Conservation (phyloP, 2,797 vertebrate species). For the Echiichthys vipera region DNA sequence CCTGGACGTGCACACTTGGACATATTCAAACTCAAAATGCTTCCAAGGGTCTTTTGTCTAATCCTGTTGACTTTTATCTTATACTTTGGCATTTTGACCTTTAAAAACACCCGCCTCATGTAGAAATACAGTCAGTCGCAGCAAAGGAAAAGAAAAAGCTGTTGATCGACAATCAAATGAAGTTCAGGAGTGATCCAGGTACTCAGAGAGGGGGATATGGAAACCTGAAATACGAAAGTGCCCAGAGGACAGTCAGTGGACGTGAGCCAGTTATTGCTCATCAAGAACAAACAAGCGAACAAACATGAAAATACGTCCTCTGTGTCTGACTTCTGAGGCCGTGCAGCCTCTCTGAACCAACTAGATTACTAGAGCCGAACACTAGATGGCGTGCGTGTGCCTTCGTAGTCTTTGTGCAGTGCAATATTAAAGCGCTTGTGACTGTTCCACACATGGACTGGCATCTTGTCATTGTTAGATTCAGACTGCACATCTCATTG, state of each 20-base stretch:
- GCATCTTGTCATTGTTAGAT: conserved; percentile 16
- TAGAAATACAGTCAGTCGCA: background rate
- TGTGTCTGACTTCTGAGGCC: background rate
- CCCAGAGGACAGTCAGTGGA: no score
- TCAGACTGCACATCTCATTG: conserved; percentile 3
- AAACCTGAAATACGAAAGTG: no score
- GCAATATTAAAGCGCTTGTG: background rate
- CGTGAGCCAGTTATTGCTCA: background rate
- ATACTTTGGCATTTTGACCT: background rate
- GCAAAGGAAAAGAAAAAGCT: no score
- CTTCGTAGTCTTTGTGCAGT: background rate
- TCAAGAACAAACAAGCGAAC: background rate
- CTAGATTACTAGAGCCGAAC: background rate
- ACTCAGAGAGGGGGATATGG: no score
- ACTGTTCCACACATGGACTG: background rate
- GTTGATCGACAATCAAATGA: no score
- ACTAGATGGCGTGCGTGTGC: conserved; percentile 66
- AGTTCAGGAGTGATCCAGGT: no score
- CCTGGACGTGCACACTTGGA: background rate
- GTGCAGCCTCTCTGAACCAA: background rate
- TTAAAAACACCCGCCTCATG: background rate
- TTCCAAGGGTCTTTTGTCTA: background rate
- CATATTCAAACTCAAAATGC: background rate
- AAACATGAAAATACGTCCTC: background rate
- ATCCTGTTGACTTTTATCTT: background rate